Base-by-base conservation (phyloP, 2,797 vertebrate genomes). In the Botia kubotai region DNA sequence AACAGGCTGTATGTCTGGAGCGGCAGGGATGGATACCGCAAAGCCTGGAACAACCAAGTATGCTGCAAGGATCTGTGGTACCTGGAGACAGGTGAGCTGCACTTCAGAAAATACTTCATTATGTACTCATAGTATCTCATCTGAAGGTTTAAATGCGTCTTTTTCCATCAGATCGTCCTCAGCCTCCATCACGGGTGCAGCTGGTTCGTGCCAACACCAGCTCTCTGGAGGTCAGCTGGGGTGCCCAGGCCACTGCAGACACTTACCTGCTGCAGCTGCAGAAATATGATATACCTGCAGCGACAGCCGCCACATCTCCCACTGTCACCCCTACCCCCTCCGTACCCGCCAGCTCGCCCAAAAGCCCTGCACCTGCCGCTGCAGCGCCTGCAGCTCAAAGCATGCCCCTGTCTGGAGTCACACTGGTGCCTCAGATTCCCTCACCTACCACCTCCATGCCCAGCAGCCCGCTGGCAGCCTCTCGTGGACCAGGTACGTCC, bases 41-140 rank as follows among this genome's bases (percentile, higher is more conserved):
- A 98, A 91, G 97, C 97, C 53, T 98, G 97, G 97, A 98, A 98
- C 92, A 97, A 96, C 91, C 96, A 97, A 89, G 96, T 97, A 72
- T 96, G 96, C 92, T 97, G 96, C 87, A 97, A 97, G 88, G 96
- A 97, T 86, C 94, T 97, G 4, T 97, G 96, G 96, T 97, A 97
- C 89, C 91, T 97, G 55, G 96, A 97, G 88, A 96, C 96, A 57
- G 96, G 96, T 96, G 85, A 92, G 93, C 17, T 19, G 4, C 36
- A 16, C 26, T 1, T 19, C 5, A 43, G 10, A 46, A 46, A 13
- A 26, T 52, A 19, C 48, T 21, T 52, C 13, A 26, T 52, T 53
- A 29, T 13, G 19, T 26, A 52, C 10, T 48, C 21, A 2, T 43
- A 19, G 43, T 10, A 46, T 46, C 43, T 46, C 10, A 29, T 0